Conservation (phyloP, 1,140 invertebrate species). For the Heliconius melpomene region DNA sequence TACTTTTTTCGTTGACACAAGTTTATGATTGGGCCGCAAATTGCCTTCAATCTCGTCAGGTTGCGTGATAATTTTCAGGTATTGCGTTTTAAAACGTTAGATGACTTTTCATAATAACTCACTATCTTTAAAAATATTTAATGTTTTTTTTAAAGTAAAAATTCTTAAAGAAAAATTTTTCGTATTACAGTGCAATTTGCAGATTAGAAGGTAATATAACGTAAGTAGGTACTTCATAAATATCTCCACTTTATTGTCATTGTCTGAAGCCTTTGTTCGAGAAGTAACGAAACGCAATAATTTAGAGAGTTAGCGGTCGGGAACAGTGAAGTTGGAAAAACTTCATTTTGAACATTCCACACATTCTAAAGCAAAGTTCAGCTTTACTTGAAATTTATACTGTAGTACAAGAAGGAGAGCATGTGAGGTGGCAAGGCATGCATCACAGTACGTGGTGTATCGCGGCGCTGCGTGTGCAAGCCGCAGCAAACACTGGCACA, state of each 20-base stretch:
- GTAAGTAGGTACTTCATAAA: not conserved
- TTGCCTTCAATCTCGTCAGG: slow-evolving; percentile 8
- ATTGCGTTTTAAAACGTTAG: slow-evolving; percentile 2
- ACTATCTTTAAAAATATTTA: not conserved
- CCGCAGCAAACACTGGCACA: slow-evolving; percentile 47
- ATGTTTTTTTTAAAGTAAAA: not conserved
- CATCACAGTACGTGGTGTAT: slow-evolving; percentile 72
- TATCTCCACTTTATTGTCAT: slow-evolving; percentile 13
- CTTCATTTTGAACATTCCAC: slow-evolving; percentile 66
- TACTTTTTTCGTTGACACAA: slow-evolving; percentile 10
- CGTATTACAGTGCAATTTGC: not conserved
- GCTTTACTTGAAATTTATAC: slow-evolving; percentile 75
- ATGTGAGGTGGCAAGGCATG: slow-evolving; percentile 66
- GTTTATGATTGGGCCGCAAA: slow-evolving; percentile 3
- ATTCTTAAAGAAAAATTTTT: not conserved
- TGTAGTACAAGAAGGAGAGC: slow-evolving; percentile 70
- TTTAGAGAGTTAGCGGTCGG: slow-evolving; percentile 61
- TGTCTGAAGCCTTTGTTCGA: slow-evolving; percentile 14
- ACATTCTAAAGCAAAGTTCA: slow-evolving; percentile 67
- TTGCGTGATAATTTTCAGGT: not conserved
- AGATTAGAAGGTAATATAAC: slow-evolving; percentile 5
- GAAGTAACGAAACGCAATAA: slow-evolving; percentile 61
- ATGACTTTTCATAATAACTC: not conserved
- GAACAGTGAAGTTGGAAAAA: slow-evolving; percentile 68
- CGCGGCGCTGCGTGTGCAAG: slow-evolving; percentile 65